Base-by-base conservation (phyloP, 1,140 invertebrate genomes). In the Drosophila lacertosa region DNA sequence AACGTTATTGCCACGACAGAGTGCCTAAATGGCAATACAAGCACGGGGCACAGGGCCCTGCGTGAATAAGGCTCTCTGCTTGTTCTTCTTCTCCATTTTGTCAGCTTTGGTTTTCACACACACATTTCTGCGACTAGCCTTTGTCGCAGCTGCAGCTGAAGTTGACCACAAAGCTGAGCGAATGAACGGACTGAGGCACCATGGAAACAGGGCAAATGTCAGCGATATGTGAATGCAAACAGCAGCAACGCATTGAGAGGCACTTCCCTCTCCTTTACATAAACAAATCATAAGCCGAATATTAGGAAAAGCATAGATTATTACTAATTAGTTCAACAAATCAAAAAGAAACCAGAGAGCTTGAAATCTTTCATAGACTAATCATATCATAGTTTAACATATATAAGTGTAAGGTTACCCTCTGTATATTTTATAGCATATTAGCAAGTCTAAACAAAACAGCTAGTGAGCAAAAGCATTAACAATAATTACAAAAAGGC, bases 1-100 rank as follows among this genome's bases (percentile, higher is more conserved):
- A 69, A 83, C 72, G 44, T 81, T 86, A 77, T 88, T 88, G 82
- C 60, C 57, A 29, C 67, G 60, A 66, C 74, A 74, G 62, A 47
- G 40, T 20, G 54, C 42, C 44, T 40, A 66, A 51, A 48, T 44
- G 45, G 7, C 53, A 40, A 59, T 50, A 18, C 37, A 58, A 59
- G 44, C 44, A 57, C 51, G 48, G 9, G 13, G 10, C 24, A 29
- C 26, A 29, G 6, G 7, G 6, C 1, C 9, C 26, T 29, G 26
- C 6, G 6, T 33, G 32, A 26, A 26, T 26, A 26, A 26, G 24
- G 24, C 5, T n/a, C n/a, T n/a, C n/a, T n/a, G n/a, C n/a, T n/a
- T n/a, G n/a, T n/a, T n/a, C n/a, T 26, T 33, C 32, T 33, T 33
- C 10, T n/a, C 1, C 0, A 11, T 26, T 26, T 6, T 4, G 32